phyloP scores from a whole-genome alignment of 2,113 vertebrate genomes.

The Sylvilagus bachmani region DNA sequence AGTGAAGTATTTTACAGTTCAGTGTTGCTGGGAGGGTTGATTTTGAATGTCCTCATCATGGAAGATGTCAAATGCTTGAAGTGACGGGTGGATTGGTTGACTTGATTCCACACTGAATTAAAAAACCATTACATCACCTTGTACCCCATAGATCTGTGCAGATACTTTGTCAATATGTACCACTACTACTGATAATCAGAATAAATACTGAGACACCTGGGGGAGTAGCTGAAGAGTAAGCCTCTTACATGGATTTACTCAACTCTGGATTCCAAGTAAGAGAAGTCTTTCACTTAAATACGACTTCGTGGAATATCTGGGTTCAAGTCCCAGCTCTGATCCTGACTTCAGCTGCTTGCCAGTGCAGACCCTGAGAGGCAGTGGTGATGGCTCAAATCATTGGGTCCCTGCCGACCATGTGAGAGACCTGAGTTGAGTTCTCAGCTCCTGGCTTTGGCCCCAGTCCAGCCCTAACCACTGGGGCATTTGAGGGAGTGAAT shows the following conservation, averaged over 20 bases:
- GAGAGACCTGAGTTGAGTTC: too few species aligned
- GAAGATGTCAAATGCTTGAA: neutral
- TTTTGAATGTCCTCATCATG: neutral
- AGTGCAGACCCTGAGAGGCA: too few species aligned
- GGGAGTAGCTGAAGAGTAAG: neutral
- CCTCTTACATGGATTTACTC: neutral
- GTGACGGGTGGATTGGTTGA: neutral
- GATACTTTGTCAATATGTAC: neutral
- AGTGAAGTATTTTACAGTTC: neutral
- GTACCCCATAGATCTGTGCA: neutral
- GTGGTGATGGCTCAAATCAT: too few species aligned
- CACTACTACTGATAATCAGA: too few species aligned
- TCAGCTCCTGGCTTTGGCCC: too few species aligned
- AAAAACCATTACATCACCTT: neutral
- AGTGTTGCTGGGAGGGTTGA: too few species aligned
- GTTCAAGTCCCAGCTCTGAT: too few species aligned
- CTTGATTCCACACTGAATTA: neutral
- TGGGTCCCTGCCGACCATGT: too few species aligned
- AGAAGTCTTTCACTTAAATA: neutral
- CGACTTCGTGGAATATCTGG: too few species aligned
- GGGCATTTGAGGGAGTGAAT: too few species aligned
- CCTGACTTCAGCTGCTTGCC: too few species aligned
- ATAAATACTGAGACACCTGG: neutral
- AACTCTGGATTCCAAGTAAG: neutral
- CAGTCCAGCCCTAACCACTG: too few species aligned